Conservation (phyloP, 2,113 vertebrate genomes). For the Suncus etruscus region DNA sequence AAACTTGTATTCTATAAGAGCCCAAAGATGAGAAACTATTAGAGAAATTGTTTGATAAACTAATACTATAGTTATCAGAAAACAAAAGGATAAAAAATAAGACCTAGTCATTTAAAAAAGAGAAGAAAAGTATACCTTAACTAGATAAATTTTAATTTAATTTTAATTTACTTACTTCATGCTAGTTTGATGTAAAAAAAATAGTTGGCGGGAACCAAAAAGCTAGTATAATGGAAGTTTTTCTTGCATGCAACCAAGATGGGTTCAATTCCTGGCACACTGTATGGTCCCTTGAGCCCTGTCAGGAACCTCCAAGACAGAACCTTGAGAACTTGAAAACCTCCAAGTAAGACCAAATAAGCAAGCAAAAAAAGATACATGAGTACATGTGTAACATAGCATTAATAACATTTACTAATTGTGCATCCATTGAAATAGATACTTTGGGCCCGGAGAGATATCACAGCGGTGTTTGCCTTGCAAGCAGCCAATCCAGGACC, state of each 20-base stretch:
- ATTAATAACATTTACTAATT: conserved; percentile 39
- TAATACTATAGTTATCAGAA: background rate
- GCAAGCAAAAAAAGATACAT: background rate
- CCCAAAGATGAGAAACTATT: background rate
- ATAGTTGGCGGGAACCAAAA: no score
- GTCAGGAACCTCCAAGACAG: no score
- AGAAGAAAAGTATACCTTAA: conserved; percentile 18
- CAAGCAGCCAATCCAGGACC: no score
- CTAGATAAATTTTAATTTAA: background rate
- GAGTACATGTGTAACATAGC: background rate
- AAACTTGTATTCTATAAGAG: background rate
- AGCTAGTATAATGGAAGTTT: no score
- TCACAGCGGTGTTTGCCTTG: no score
- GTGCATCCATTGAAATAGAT: conserved; percentile 20
- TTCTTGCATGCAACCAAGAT: no score
- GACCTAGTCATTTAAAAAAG: background rate
- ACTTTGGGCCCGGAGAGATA: no score
- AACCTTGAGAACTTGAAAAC: no score
- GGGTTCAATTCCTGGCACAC: no score
- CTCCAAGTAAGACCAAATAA: no score
- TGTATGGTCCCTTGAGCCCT: no score
- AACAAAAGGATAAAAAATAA: conserved; percentile 16
- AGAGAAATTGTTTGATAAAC: background rate
- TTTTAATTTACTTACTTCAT: background rate
- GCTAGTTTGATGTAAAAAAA: no score